A percentile compares a stretch with the other conserved stretches of the same genome.
Conservation (phyloP, 2,888 invertebrate species). For the Aphodius granarius region DNA sequence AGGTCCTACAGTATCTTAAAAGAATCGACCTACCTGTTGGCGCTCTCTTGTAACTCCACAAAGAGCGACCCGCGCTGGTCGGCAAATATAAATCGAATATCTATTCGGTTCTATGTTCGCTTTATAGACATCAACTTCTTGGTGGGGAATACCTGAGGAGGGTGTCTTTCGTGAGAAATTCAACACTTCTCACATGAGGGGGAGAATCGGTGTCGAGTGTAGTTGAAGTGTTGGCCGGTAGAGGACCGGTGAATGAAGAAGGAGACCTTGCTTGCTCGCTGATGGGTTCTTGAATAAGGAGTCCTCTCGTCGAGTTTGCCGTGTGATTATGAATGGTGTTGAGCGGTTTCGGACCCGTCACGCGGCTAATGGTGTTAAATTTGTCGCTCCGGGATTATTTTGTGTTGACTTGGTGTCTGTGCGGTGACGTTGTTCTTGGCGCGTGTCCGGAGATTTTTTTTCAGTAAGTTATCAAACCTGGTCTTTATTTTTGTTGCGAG, state of each 20-base stretch:
- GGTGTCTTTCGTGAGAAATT: not conserved
- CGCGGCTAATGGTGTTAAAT: not conserved
- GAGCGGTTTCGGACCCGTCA: not conserved
- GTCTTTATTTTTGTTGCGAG: not conserved
- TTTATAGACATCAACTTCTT: no score
- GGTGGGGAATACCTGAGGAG: not conserved
- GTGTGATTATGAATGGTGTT: not conserved
- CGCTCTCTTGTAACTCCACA: not conserved
- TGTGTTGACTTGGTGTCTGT: not conserved
- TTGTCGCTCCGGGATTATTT: not conserved
- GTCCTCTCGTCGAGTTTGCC: not conserved
- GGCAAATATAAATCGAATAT: not conserved
- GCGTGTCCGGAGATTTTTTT: not conserved
- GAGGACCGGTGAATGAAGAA: not conserved
- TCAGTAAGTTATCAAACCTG: not conserved
- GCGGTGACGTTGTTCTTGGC: not conserved
- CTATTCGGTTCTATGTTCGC: no score
- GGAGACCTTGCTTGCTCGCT: no score
- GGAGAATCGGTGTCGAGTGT: not conserved
- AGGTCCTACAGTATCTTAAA: not conserved
- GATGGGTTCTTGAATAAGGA: not conserved
- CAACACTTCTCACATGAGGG: not conserved
- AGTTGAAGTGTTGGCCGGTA: not conserved
- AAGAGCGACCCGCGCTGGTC: not conserved
- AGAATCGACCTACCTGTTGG: not conserved